Base-by-base conservation (phyloP, 2,113 vertebrate species). In the Saccopteryx bilineata region DNA sequence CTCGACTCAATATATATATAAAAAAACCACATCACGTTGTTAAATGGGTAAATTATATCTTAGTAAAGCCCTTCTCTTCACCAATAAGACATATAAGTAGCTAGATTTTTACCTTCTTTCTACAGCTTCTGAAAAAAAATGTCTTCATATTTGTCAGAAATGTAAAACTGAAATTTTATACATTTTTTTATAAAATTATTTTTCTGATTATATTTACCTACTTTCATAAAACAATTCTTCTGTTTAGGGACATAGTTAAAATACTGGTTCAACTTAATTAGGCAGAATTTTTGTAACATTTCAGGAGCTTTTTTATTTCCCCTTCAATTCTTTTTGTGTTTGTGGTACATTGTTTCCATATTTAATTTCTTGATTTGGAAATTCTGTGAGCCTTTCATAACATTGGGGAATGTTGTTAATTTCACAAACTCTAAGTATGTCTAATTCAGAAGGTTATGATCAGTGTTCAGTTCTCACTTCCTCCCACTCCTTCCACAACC, bases 161-260 rank as follows among this genome's bases (percentile, higher is more conserved):
- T 80, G 28, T 76, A 13, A 95, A 90, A 68, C 23, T 74, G 9
- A 9, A 91, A 52, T 46, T 68, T 81, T 71, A 91, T 54, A 81
- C 21, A 82, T 83, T 79, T 26, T 88, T 93, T 84, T 17, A 50
- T 39, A 26, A 13, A 31, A 81, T 84, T 83, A 69, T 87, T 91
- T 78, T 83, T 88, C 33, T 72, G 39, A 81, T 81, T 54, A 39
- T 93, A 87, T 90, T 95, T 90, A 96, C 21, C 23, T 85, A 21
- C 17, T 84, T 71, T 84, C 65, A 79, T 91, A 46, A 58, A 66
- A 82, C 10, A 28, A 76, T 85, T 91, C 10, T 90, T 87, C 17
- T 88, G 10, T 83, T 54, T 61, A 76, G 68, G 48, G 24, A 82
- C 31, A 61, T 93, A 15, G 69, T 89, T 93, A 93, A 95, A 92